These are phyloP conservation scores for Tupaia tana DNA, from an alignment of 2,113 vertebrate genomes.

Conservation along the genomic window DNA sequence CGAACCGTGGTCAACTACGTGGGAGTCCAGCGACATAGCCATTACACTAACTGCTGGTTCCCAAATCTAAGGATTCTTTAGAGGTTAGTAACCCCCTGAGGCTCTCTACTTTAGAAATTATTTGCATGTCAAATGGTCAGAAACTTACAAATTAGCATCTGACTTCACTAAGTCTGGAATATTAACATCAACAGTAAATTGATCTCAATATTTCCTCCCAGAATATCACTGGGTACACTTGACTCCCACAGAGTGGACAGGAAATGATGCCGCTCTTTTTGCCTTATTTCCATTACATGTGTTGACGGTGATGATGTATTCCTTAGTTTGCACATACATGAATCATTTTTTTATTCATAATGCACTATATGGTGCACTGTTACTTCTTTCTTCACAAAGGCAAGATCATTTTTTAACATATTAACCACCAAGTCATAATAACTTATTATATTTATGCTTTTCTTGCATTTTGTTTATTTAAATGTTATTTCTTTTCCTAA, in stretches of 20 bases:
- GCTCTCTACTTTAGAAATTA: background rate
- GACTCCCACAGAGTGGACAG: background rate
- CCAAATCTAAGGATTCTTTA: background rate
- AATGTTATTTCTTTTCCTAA: background rate
- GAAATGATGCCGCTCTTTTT: background rate
- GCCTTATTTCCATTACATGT: background rate
- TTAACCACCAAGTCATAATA: background rate
- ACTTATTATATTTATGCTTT: background rate
- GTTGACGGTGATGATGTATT: background rate
- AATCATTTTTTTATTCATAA: background rate
- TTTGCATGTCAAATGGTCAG: background rate
- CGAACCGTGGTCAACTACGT: too few species aligned
- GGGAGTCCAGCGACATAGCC: too few species aligned
- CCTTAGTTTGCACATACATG: background rate
- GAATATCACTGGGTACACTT: background rate
- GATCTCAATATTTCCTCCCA: background rate
- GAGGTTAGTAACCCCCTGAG: background rate
- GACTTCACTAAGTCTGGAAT: background rate
- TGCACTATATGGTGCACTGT: background rate
- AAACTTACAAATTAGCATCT: background rate
- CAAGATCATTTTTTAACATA: background rate
- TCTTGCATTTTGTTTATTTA: background rate
- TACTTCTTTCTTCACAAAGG: background rate
- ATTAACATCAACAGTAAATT: background rate
- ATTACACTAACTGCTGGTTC: too few species aligned